Evolutionary conservation across 2,888 invertebrate genomes (phyloP), one percentile per base, ranked within the genome.

Genomic region (Sesamia inferens): DNA sequence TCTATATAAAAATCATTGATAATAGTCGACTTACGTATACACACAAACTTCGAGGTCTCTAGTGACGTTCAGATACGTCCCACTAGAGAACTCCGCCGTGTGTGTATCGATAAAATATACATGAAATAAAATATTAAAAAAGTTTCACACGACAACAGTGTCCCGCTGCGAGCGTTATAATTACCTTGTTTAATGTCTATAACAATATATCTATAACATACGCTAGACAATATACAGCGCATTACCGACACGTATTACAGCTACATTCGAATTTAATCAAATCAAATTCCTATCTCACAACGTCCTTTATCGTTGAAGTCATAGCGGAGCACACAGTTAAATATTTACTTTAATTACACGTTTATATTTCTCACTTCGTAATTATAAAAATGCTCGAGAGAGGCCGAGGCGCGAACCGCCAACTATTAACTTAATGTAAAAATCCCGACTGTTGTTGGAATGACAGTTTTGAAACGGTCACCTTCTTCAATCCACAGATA

Each of bases 181-280:
- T 87, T 79, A 80, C 79, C 77, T 83, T 85, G 86, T 86, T 87
- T 89, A 91, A 90, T 89, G 85, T 91, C 88, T 92, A 91, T 88
- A 90, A 89, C 90, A 86, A 92, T 92, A 93, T 91, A 92, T 92
- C 91, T 94, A 94, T 90, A 88, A 87, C 85, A 91, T 90, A 92
- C 90, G 90, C 89, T 89, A 91, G 82, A 88, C 88, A 92, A 90
- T 92, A 92, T 92, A 94, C 93, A 92, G 92, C 90, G 90, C 91
- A 88, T 89, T 89, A 86, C 87, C 85, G 88, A 85, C 87, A 85
- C 87, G 83, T 89, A 85, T 89, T 92, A 89, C 90, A 76, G 78
- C 93, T 92, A 91, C 91, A 89, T 90, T 91, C 90, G 86, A 91
- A 89, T 88, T 72, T 70, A 85, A 31, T 31, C 31, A 1, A 31